Evolutionary conservation across 2,888 invertebrate genomes (phyloP), one percentile per base, ranked within the genome.

Genomic region (Hirtodrosophila duncani): DNA sequence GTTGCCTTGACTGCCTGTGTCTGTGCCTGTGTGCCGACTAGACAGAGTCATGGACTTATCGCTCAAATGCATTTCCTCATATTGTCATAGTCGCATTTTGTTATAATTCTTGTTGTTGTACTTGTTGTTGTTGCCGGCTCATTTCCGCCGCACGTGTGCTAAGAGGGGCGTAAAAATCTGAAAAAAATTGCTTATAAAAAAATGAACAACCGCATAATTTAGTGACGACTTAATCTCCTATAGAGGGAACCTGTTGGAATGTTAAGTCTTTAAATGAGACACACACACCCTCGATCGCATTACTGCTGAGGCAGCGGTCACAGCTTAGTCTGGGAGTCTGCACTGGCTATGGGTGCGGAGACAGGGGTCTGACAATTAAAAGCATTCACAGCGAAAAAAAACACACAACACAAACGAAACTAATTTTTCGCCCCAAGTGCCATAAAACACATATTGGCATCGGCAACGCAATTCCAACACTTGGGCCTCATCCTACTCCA

Each of bases 71-170:
- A 44, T 55, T 61, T 62, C 45, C 63, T 45, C 49, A 52, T 49
- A 33, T 41, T 55, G 63, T 59, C 48, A 68, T 66, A 52, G 52
- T 52, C 30, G 36, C 41, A 61, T 44, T 43, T 18, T 21, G 45
- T 26, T 57, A 41, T 16, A 18, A 16, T 16, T 30, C 26, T 36
- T 23, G 38, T 31, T 10, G 30, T 23, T 31, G 13, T 18, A 16
- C 10, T 17, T 42, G 27, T 51, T 36, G 24, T 31, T 14, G 13
- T 11, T 14, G 31, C 13, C 8, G 23, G 14, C 48, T 23, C 63
- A 63, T 46, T 75, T 72, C 77, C 71, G 71, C 26, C 59, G 75
- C 75, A 71, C 71, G 71, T 71, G 75, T 67, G 69, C 46, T 38
- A 66, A 55, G 26, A 50, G 67, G 50, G 57, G 56, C 72, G 50